phyloP scores from a whole-genome alignment of 2,888 invertebrate species.

The Bimastos eiseni region DNA sequence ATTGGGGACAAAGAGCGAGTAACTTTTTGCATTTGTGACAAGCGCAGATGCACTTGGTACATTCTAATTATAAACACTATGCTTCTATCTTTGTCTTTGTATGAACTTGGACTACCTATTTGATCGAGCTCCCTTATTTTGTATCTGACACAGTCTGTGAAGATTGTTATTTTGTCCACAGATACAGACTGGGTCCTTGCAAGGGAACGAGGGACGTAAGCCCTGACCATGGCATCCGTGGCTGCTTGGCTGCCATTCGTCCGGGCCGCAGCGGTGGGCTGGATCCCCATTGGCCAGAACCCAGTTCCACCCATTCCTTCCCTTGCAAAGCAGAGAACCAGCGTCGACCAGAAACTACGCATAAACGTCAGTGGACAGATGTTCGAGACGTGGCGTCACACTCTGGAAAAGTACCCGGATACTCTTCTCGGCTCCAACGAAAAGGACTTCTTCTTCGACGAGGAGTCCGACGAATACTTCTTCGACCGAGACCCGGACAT shows the following conservation, averaged over 20 bases:
- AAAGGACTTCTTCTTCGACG: constrained; percentile 98
- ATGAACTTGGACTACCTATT: too few species aligned
- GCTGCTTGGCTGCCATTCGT: constrained; percentile 99
- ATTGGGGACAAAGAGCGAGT: not conserved
- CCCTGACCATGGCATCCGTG: constrained; percentile 88
- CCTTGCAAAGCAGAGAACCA: constrained; percentile 62
- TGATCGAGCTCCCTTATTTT: too few species aligned
- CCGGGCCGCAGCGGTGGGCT: constrained; percentile 99
- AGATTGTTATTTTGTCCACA: not conserved
- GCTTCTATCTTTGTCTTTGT: too few species aligned
- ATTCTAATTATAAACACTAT: too few species aligned
- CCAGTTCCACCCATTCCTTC: constrained; percentile 95
- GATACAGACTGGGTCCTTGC: not conserved
- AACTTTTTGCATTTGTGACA: too few species aligned
- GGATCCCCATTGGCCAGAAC: constrained; percentile 98
- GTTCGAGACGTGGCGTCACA: constrained; percentile 99
- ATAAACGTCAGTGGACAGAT: constrained; percentile 92
- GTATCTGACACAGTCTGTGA: too few species aligned
- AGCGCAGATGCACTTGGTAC: too few species aligned
- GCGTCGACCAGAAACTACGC: constrained; percentile 77
- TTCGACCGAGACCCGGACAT: constrained; percentile 99
- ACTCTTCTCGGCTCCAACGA: constrained; percentile 94
- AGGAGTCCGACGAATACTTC: constrained; percentile 96
- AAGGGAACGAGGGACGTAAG: not conserved
- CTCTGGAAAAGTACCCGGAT: constrained; percentile 98